Evolutionary conservation across 2,113 vertebrate species (phyloP).

Genomic region (Hassar affinis): DNA sequence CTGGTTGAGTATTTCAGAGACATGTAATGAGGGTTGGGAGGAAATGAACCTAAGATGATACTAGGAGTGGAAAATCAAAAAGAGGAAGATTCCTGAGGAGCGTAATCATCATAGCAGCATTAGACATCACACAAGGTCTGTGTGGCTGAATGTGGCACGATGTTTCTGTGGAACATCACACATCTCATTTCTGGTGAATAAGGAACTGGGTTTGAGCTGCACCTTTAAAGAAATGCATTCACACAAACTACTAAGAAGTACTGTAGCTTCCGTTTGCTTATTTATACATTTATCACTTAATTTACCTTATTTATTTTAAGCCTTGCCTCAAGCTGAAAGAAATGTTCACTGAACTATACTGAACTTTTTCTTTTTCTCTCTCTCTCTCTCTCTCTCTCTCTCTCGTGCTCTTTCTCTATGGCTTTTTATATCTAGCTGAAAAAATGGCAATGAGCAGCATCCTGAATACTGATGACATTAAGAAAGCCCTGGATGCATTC

Average conservation of each 20-base stretch:
- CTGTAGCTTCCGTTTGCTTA: not conserved
- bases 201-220: not conserved
- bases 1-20: not conserved
- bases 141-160: constrained; percentile 8
- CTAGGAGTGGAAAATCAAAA: not conserved
- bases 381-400: constrained; percentile 5
- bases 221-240: not conserved
- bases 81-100: not conserved
- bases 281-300: not conserved
- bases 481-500: constrained; percentile 76
- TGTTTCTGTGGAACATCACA: not conserved
- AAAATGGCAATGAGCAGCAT: constrained; percentile 78
- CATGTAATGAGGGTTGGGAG: not conserved
- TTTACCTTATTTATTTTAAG: not conserved
- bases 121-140: not conserved
- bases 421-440: constrained; percentile 44
- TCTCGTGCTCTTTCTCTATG: not conserved
- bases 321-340: not conserved
- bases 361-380: not conserved
- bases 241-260: not conserved
- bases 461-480: constrained; percentile 78
- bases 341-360: not conserved
- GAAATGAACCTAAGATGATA: not conserved
- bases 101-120: not conserved
- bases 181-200: not conserved